Conservation (phyloP, 1,140 invertebrate species). For the Cotesia typhae region DNA sequence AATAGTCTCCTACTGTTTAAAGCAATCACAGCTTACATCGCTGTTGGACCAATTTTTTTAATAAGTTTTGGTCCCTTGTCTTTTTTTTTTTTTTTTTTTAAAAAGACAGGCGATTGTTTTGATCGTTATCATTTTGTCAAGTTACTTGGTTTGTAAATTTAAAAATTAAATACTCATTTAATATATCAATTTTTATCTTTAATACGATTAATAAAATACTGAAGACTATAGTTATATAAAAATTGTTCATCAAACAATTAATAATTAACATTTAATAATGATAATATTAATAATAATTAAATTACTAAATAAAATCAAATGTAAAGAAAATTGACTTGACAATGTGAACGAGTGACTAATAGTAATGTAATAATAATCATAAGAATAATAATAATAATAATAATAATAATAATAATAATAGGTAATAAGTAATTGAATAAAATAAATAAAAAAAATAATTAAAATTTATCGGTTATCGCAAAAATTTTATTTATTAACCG, state of each 20-base stretch:
- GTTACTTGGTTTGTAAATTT: conserved; percentile 18
- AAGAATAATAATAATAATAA: neutral
- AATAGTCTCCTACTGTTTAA: conserved; percentile 66
- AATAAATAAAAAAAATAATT: conserved; percentile 41
- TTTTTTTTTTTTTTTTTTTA: neutral
- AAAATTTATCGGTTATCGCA: neutral
- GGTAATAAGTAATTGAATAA: conserved; percentile 47
- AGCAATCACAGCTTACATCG: conserved; percentile 67
- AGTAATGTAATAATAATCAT: conserved; percentile 44
- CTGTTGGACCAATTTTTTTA: conserved; percentile 61
- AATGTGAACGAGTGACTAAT: conserved; percentile 64
- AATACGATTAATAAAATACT: too few species aligned
- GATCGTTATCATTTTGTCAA: conserved; percentile 62
- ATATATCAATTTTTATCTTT: neutral
- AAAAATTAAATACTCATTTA: neutral
- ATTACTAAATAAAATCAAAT: neutral
- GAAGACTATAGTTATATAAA: too few species aligned
- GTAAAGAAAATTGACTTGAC: conserved; percentile 40
- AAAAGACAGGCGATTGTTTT: conserved; percentile 67
- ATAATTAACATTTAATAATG: neutral
- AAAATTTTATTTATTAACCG: conserved; percentile 15
- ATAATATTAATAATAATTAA: neutral
- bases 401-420: too few species aligned
- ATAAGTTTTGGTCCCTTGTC: conserved; percentile 60
- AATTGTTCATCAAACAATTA: conserved; percentile 8